Conservation (phyloP, 2,797 vertebrate species). For the Merluccius polli region DNA sequence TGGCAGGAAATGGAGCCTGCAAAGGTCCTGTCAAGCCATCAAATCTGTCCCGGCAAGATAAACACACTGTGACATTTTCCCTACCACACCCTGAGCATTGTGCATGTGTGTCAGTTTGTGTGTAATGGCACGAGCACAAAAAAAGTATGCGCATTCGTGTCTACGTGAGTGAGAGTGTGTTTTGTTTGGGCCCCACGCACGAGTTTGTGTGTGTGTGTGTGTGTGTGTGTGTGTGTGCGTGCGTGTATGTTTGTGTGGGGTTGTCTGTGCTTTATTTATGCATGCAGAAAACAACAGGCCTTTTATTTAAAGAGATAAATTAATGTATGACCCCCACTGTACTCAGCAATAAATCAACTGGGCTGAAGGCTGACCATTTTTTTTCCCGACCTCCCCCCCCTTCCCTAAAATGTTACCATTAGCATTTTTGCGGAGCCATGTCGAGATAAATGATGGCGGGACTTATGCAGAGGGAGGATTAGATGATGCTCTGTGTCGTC, state of each 20-base stretch:
- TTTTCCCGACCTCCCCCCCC: constrained; percentile 23
- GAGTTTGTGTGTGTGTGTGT: not conserved
- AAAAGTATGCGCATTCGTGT: not conserved
- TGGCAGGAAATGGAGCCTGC: constrained; percentile 29
- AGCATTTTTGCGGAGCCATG: constrained; percentile 67
- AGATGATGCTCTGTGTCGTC: constrained; percentile 60
- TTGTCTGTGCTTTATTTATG: constrained; percentile 67
- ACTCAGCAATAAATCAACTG: constrained; percentile 70
- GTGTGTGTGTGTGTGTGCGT: constrained; percentile 1
- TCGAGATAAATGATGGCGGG: constrained; percentile 55
- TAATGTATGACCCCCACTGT: constrained; percentile 66
- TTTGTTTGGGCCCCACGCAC: not conserved
- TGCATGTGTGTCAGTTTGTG: constrained; percentile 2
- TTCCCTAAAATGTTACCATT: constrained; percentile 69
- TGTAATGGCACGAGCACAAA: constrained; percentile 1
- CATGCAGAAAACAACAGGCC: constrained; percentile 65
- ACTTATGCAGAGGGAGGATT: constrained; percentile 65
- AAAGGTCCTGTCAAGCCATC: constrained; percentile 63
- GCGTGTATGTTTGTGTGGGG: not conserved
- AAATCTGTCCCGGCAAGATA: constrained; percentile 71
- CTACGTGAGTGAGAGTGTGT: not conserved
- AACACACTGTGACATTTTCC: constrained; percentile 70
- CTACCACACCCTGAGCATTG: constrained; percentile 32
- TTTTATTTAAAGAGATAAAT: constrained; percentile 73
- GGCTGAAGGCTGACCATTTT: constrained; percentile 57